These are phyloP conservation scores for Nothura maculosa DNA, from an alignment of 2,797 vertebrate genomes.

Conservation along the genomic window DNA sequence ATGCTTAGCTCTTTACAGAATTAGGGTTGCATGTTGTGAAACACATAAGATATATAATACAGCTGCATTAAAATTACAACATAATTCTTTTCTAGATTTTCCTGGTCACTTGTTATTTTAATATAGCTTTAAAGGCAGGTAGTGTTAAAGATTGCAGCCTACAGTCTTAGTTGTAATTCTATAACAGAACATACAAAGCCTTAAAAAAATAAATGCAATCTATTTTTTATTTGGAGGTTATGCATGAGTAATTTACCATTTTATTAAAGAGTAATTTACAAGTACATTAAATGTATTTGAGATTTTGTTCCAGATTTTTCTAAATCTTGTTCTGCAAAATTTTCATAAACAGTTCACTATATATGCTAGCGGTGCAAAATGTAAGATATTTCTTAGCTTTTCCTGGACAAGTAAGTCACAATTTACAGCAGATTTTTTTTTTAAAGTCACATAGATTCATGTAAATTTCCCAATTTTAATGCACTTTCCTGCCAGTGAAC, in stretches of 20 bases:
- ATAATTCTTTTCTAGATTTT: slow-evolving; percentile 56
- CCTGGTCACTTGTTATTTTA: slow-evolving; percentile 67
- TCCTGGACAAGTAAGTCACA: not conserved
- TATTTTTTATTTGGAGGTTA: not conserved
- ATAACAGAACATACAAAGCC: not conserved
- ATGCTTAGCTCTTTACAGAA: slow-evolving; percentile 60
- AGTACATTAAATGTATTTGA: not conserved
- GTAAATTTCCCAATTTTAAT: not conserved
- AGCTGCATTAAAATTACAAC: slow-evolving; percentile 53
- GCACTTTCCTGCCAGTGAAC: not conserved
- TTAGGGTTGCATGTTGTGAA: slow-evolving; percentile 67
- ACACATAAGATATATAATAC: slow-evolving; percentile 48
- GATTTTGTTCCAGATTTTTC: not conserved
- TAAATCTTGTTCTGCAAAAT: not conserved
- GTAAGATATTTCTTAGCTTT: not conserved
- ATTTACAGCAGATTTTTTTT: not conserved
- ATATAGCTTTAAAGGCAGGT: not conserved
- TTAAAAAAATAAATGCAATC: not conserved
- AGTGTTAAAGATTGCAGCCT: not conserved
- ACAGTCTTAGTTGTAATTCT: slow-evolving; percentile 6
- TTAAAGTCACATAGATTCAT: not conserved
- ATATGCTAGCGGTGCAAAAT: not conserved
- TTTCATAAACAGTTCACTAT: not conserved
- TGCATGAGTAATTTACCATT: not conserved
- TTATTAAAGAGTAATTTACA: not conserved